Percentiles rank a stretch among this genome's conserved stretches.
phyloP scores from a whole-genome alignment of 2,113 vertebrate species.

The Cynocephalus volans region DNA sequence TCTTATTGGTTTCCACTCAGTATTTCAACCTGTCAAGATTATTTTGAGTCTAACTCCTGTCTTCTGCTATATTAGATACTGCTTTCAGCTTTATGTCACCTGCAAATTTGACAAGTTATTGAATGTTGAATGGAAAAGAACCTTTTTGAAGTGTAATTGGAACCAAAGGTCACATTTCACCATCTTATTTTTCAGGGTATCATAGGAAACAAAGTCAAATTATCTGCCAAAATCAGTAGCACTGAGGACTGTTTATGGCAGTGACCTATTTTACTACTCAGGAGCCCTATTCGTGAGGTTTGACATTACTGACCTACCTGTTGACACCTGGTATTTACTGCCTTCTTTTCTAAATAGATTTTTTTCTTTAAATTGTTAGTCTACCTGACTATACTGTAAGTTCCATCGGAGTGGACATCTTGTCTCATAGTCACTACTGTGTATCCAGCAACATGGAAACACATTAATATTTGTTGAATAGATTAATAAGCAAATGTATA shows the following conservation, averaged over 20 bases:
- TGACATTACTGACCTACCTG: neutral
- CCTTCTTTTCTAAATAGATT: constrained; percentile 8
- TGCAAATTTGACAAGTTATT: constrained; percentile 70
- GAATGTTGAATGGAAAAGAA: constrained; percentile 64
- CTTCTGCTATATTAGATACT: constrained; percentile 24
- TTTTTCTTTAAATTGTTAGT: neutral
- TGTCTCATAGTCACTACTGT: neutral
- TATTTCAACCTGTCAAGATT: constrained; percentile 66
- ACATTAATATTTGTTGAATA: neutral
- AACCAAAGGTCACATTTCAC: constrained; percentile 59
- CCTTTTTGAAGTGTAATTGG: constrained; percentile 65
- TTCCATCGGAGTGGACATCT: neutral
- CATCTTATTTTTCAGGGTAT: constrained; percentile 32
- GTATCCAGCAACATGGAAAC: neutral
- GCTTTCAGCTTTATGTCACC: constrained; percentile 47
- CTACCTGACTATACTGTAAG: neutral
- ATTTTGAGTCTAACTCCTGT: constrained; percentile 53
- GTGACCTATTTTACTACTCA: neutral
- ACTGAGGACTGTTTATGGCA: neutral
- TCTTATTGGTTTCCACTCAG: constrained; percentile 16
- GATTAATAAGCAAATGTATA: neutral
- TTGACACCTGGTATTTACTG: neutral
- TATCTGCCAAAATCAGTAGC: constrained; percentile 33
- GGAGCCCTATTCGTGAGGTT: neutral
- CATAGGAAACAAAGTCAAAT: constrained; percentile 59